phyloP scores from a whole-genome alignment of 2,113 vertebrate genomes.

The Daphoenositta chrysoptera region DNA sequence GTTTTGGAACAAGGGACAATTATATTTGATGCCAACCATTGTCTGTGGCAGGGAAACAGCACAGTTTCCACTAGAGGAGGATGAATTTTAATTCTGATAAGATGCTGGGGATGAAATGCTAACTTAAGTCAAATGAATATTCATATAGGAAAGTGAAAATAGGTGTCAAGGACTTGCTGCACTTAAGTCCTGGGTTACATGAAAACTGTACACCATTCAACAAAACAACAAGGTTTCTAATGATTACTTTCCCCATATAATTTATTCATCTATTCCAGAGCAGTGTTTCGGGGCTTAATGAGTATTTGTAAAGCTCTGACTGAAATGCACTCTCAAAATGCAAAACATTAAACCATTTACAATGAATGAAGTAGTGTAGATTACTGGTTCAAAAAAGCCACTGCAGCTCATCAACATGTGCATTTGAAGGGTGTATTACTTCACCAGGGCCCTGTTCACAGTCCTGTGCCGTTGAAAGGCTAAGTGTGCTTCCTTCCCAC shows the following conservation, averaged over 20 bases:
- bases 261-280: constrained; percentile 61
- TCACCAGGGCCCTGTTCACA: background rate
- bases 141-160: constrained; percentile 49
- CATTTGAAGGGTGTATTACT: background rate
- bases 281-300: constrained; percentile 26
- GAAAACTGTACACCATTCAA: constrained; percentile 30
- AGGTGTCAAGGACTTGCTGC: constrained; percentile 60
- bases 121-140: constrained; percentile 48
- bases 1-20: constrained; percentile 37
- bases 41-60: background rate
- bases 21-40: constrained; percentile 10
- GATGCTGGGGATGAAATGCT: background rate
- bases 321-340: constrained; percentile 41
- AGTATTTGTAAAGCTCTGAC: constrained; percentile 52
- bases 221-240: constrained; percentile 50
- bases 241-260: constrained; percentile 43
- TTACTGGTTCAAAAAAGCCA: constrained; percentile 31
- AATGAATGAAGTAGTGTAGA: constrained; percentile 27
- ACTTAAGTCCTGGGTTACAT: constrained; percentile 30
- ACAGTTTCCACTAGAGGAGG: background rate
- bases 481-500: background rate
- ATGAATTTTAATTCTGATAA: constrained; percentile 22
- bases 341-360: constrained; percentile 36
- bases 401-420: constrained; percentile 31
- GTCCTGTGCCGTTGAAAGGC: background rate